These are phyloP conservation scores for Chondrilla cf. caribensis DNA, from an alignment of 37 sponge, comb jelly and placozoan species.

Conservation along the genomic window DNA sequence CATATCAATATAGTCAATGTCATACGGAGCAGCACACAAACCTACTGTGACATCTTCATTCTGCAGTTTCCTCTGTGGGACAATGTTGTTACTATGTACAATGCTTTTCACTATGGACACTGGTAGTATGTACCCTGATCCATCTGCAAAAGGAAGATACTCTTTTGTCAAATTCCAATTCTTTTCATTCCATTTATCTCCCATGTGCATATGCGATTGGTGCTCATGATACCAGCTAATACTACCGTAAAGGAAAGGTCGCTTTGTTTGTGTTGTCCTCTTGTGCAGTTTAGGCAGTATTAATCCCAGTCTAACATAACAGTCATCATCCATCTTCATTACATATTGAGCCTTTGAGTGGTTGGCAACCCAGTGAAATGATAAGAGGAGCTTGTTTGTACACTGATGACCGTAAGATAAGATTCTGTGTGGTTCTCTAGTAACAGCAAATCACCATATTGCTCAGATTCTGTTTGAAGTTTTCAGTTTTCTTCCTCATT, in stretches of 20 bases:
- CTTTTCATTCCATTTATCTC: background rate
- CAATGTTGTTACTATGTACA: background rate
- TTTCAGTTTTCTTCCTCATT: background rate
- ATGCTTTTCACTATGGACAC: background rate
- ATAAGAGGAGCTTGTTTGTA: background rate
- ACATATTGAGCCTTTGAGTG: background rate
- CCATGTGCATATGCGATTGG: no score
- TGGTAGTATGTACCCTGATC: background rate
- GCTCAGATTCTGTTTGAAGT: background rate
- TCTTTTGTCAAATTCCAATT: background rate
- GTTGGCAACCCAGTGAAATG: background rate
- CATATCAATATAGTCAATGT: background rate
- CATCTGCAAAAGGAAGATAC: background rate
- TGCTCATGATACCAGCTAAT: background rate
- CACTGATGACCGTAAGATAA: background rate
- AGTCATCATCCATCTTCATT: slow-evolving; percentile 9
- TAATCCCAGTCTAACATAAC: background rate
- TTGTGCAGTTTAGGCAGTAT: background rate
- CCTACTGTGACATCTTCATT: slow-evolving; percentile 4
- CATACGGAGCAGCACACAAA: background rate
- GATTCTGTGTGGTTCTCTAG: background rate
- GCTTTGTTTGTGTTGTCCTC: background rate
- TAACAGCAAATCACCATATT: background rate
- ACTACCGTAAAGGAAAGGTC: background rate
- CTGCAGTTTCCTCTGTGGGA: background rate